Base-by-base conservation (phyloP, 2,797 vertebrate genomes). In the Falco cherrug region DNA sequence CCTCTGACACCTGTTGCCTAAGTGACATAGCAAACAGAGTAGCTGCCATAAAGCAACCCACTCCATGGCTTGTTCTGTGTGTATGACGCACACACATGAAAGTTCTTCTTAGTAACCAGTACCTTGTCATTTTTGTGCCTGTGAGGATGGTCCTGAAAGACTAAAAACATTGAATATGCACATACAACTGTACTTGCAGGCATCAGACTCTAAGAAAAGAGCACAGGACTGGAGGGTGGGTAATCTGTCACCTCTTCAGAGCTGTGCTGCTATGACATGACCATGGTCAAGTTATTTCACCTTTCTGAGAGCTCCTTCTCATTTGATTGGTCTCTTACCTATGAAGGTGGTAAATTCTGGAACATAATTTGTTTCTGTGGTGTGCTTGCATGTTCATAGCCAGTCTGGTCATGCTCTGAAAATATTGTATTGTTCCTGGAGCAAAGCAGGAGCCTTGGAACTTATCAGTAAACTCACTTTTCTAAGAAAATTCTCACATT, bases 101-200 rank as follows among this genome's bases (percentile, higher is more conserved):
- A 28, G 43, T 48, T 57, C 84, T 57, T 31, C 53, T 65, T 60
- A 45, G 20, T 29, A 64, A 35, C 25, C 47, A 17, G 5, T 17
- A 41, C 29, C 18, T 20, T 33, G 41, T 54, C 33, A 41, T 50
- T 78, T 76, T 74, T 10, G 14, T 50, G 70, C 41, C 53, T 50
- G 0, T 28, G 18, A 47, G 19, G 50, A 43, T 31, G 41, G 13
- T 65, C n/a, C 53, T 33, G 50, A 47, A 59, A 41, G 69, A 59
- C 56, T 50, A 2, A 68, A 73, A 64, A 3, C 18, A 10, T 7
- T 7, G 57, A 10, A 13, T 4, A 12, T 5, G 4, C 2, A 3
- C 2, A 3, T 45, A 13, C 8, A 37, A 8, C 41, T 11, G n/a
- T 18, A 37, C 50, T 56, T 64, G 26, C 31, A 81, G 82, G 87